Conservation (phyloP, 2,888 invertebrate species). For the Mesochorus sp. region DNA sequence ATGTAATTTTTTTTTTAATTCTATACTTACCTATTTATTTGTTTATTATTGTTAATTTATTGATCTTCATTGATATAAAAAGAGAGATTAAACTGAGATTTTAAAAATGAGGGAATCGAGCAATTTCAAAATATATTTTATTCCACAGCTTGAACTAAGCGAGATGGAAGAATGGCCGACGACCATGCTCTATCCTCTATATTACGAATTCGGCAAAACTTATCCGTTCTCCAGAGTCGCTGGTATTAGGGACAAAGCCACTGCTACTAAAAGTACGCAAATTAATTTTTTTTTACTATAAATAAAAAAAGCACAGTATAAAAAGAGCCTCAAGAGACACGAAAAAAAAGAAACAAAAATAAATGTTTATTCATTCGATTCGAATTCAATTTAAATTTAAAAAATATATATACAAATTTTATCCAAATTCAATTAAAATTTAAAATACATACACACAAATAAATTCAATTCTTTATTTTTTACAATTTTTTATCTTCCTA, state of each 20-base stretch:
- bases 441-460: too few species aligned
- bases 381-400: too few species aligned
- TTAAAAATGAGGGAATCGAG: too few species aligned
- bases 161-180: conserved; percentile 92
- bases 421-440: too few species aligned
- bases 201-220: conserved; percentile 91
- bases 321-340: too few species aligned
- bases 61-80: background rate
- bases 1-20: conserved; percentile 82
- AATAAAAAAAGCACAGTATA: background rate
- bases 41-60: background rate
- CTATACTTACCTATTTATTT: conserved; percentile 8
- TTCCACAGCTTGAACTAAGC: conserved; percentile 86
- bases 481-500: too few species aligned
- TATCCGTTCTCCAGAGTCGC: conserved; percentile 91
- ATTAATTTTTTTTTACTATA: background rate
- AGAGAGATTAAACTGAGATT: background rate
- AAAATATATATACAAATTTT: too few species aligned
- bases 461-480: too few species aligned
- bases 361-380: too few species aligned
- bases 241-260: conserved; percentile 89
- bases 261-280: conserved; percentile 86
- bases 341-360: too few species aligned
- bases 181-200: conserved; percentile 89
- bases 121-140: too few species aligned